Base-by-base conservation (phyloP, 2,113 vertebrate genomes). In the Corythornis vintsioides region DNA sequence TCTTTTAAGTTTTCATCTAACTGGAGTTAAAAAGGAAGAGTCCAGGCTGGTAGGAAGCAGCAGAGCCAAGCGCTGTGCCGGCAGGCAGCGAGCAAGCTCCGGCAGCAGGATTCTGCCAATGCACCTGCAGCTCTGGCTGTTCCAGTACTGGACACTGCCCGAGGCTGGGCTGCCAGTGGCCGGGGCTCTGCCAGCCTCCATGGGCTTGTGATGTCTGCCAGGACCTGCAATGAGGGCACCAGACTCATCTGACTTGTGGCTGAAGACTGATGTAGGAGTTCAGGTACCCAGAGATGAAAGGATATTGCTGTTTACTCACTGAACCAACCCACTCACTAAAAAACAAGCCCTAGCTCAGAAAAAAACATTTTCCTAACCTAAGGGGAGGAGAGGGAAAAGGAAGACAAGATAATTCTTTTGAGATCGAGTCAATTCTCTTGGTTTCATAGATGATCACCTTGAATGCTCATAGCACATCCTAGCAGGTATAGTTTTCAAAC, bases 41-140 rank as follows among this genome's bases (percentile, higher is more conserved):
- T 83, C 77, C 89, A 86, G 95, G 96, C 96, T 90, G 63, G 95
- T 35, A 92, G 40, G 76, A 69, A 56, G 67, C 35, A 92, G 94
- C 1, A 3, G 85, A 95, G 96, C 97, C 97, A 97, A 96, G 92
- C 66, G 0, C 4, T 1, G 92, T 4, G 79, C 38, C n/a, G 86
- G 96, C 95, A 86, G 72, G 60, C 94, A 79, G 89, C 2, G 8
- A 4, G 13, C 10, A 3, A 29, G 45, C 88, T 53, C 31, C 61
- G 8, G 86, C 57, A 38, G 14, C 5, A 3, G 5, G 18, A 48
- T 28, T 18, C 50, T 96, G 98, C 98, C 98, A 98, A 63, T 8
- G 97, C 98, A 98, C 97, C 97, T 98, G 98, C 98, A 96, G 73
- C 87, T 95, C 96, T 86, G 31, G 26, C 88, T 26, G 95, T 95